phyloP scores from a whole-genome alignment of 2,113 vertebrate species.

The Neomonachus schauinslandi region DNA sequence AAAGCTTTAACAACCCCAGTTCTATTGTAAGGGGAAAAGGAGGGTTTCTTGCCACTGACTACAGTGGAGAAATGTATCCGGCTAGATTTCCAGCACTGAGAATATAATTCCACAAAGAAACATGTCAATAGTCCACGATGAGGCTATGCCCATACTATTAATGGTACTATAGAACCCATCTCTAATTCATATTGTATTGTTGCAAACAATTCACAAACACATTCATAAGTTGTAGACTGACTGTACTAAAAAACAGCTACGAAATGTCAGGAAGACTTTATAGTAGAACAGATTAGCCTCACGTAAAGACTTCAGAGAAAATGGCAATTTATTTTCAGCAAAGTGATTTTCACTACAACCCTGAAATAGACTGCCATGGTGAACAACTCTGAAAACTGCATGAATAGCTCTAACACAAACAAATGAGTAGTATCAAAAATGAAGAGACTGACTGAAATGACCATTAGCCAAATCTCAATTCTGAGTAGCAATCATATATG shows the following conservation, averaged over 20 bases:
- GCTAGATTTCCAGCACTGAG: conserved; percentile 40
- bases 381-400: conserved; percentile 1
- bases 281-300: not conserved
- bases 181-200: conserved; percentile 21
- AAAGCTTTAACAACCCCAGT: conserved; percentile 7
- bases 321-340: not conserved
- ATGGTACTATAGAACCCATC: not conserved
- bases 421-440: not conserved
- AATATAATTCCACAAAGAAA: conserved; percentile 33
- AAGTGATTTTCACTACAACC: not conserved
- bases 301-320: not conserved
- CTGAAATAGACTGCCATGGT: not conserved
- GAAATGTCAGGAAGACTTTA: conserved; percentile 13
- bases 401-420: not conserved
- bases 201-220: conserved; percentile 44
- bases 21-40: not conserved
- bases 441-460: not conserved
- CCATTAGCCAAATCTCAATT: conserved; percentile 23
- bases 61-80: conserved; percentile 4
- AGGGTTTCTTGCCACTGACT: not conserved
- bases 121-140: conserved; percentile 1
- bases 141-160: not conserved
- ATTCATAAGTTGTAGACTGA: not conserved
- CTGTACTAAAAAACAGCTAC: not conserved
- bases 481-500: not conserved